Percentiles rank a stretch among this genome's conserved stretches.
Evolutionary conservation across 2,888 invertebrate species (phyloP).

Genomic region (Drosophila nr. fundita): DNA sequence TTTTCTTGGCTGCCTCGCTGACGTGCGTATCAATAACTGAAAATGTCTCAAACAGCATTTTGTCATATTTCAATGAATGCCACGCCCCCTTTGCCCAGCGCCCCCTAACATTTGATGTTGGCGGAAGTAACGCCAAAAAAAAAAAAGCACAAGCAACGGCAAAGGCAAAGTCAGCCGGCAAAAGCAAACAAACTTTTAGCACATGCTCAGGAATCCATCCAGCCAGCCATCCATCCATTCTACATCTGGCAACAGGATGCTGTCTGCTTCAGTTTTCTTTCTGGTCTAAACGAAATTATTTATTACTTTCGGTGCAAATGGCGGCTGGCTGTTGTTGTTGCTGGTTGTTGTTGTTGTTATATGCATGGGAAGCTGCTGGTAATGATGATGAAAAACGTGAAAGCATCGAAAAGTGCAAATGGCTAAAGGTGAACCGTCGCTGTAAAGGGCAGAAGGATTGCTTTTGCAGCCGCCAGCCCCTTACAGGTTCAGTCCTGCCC

Average conservation of each 20-base stretch:
- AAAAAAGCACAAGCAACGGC: slow-evolving; percentile 25
- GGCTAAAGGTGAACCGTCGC: slow-evolving; percentile 67
- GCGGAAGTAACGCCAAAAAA: slow-evolving; percentile 71
- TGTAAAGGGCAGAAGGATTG: slow-evolving; percentile 68
- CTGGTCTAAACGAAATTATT: slow-evolving; percentile 78
- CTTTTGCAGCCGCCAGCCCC: neutral
- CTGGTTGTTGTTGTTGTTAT: slow-evolving; percentile 12
- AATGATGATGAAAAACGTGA: slow-evolving; percentile 81
- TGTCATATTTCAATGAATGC: slow-evolving; percentile 78
- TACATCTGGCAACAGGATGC: slow-evolving; percentile 37
- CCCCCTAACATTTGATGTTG: slow-evolving; percentile 65
- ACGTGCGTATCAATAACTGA: slow-evolving; percentile 82
- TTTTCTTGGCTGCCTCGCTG: slow-evolving; percentile 49
- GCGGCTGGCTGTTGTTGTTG: slow-evolving; percentile 40
- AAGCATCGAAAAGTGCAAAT: slow-evolving; percentile 82
- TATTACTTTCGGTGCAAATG: slow-evolving; percentile 72
- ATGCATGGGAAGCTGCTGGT: slow-evolving; percentile 66
- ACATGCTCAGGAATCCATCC: slow-evolving; percentile 58
- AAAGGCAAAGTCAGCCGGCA: slow-evolving; percentile 7
- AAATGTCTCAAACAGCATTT: slow-evolving; percentile 82
- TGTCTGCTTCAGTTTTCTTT: slow-evolving; percentile 58
- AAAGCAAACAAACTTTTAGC: slow-evolving; percentile 80
- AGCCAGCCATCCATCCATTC: slow-evolving; percentile 16
- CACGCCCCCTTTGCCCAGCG: slow-evolving; percentile 11
- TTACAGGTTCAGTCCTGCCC: neutral